Base-by-base conservation (phyloP, 2,888 invertebrate genomes). In the Synergus umbraculus region DNA sequence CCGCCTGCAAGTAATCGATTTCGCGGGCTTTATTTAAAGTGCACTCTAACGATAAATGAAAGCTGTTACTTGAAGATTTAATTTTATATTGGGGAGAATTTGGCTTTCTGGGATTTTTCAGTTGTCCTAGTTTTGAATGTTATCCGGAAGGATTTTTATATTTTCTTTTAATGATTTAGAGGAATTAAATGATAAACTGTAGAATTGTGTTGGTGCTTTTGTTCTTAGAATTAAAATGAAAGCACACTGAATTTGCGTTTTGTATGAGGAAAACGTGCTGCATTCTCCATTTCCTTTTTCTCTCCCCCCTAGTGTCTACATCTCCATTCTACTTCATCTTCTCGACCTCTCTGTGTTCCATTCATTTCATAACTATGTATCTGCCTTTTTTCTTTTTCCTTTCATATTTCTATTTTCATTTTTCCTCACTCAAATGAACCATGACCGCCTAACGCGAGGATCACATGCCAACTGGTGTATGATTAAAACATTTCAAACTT, bases 141-240 rank as follows among this genome's bases (percentile, higher is more conserved):
- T 4, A 5, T 7, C 5, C 37, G 37, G 37, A 37, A 37, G 37
- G 37, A 37, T 10, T 13, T 63, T 63, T 63, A 10, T 29, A 22
- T 18, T 63, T 63, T 29, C 13, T 5, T 63, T 63, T 22, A 29
- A 63, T 63, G 13, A 63, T 63, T 13, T 12, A 5, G 63, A 29
- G 37, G 29, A 63, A 63, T 63, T 29, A 63, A 63, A 63, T 63
- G 22, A 63, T 22, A 8, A 63, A 63, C 22, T n/a, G 63, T 63
- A 63, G 29, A 37, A 37, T 37, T 37, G 37, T 5, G 37, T 37
- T 37, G 37, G 37, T 37, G 4, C 22, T 83, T 82, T 86, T 86
- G 84, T 86, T 86, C 83, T 83, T 79, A 76, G 80, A 86, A 85
- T 86, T 85, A 83, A 84, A 86, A 85, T 85, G 81, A 83, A 86